Percentiles rank a stretch among this genome's conserved stretches.
phyloP scores from a whole-genome alignment of 1,140 invertebrate species.

The Mycetomoellerius zeteki region DNA sequence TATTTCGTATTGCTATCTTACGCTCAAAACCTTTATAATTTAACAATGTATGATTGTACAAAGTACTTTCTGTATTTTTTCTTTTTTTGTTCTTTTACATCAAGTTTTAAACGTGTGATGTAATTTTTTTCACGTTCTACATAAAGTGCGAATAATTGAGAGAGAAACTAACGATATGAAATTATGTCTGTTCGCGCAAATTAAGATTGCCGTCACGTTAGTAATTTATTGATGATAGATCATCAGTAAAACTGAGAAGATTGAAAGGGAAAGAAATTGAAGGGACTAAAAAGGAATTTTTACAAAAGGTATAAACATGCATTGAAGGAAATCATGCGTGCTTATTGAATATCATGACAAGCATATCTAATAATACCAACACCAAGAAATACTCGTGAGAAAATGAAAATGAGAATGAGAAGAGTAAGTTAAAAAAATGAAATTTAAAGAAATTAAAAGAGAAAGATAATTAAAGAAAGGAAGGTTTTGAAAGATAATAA shows the following conservation, averaged over 20 bases:
- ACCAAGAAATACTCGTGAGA: slow-evolving; percentile 77
- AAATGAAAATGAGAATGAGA: slow-evolving; percentile 59
- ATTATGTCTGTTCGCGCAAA: slow-evolving; percentile 35
- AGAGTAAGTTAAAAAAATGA: slow-evolving; percentile 64
- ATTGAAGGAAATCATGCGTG: background rate
- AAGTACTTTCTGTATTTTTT: slow-evolving; percentile 1
- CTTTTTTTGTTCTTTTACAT: background rate
- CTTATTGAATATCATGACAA: slow-evolving; percentile 69
- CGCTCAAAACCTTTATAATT: slow-evolving; percentile 21
- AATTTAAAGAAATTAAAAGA: background rate
- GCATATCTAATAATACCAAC: slow-evolving; percentile 84
- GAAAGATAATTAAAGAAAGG: slow-evolving; percentile 32
- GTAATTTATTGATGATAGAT: slow-evolving; percentile 53
- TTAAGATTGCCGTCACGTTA: slow-evolving; percentile 22
- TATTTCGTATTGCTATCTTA: background rate
- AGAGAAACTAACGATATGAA: slow-evolving; percentile 8
- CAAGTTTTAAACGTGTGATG: background rate
- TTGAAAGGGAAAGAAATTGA: slow-evolving; percentile 30
- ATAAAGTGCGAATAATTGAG: slow-evolving; percentile 27
- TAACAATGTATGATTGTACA: slow-evolving; percentile 28
- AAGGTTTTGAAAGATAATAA: background rate
- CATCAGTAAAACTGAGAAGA: background rate
- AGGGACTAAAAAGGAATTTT: slow-evolving; percentile 63
- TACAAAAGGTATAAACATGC: slow-evolving; percentile 21
- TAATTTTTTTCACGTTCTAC: background rate